Conservation (phyloP, 2,113 vertebrate genomes). For the Oryctolagus cuniculus region mOryCun1.1 NC_091436.1:17143501-17144000, state of each 20-base stretch:
- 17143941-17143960: constrained; percentile 91
- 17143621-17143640: neutral
- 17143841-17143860: constrained; percentile 98
- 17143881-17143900: constrained; percentile 93
- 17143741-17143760: neutral
- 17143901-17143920: constrained; percentile 93
- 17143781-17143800: neutral
- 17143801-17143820: neutral
- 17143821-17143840: constrained; percentile 32
- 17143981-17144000: constrained; percentile 67
- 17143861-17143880: constrained; percentile 97
- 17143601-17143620: no score
- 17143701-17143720: neutral
- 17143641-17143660: neutral
- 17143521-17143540: neutral
- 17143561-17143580: neutral
- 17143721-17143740: neutral
- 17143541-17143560: neutral
- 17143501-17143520: neutral
- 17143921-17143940: constrained; percentile 95
- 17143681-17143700: neutral
- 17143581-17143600: neutral
- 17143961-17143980: constrained; percentile 72
- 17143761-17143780: neutral
- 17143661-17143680: neutral